Evolutionary conservation across 2,797 vertebrate species (phyloP).

Genomic region (Tapera naevia): DNA sequence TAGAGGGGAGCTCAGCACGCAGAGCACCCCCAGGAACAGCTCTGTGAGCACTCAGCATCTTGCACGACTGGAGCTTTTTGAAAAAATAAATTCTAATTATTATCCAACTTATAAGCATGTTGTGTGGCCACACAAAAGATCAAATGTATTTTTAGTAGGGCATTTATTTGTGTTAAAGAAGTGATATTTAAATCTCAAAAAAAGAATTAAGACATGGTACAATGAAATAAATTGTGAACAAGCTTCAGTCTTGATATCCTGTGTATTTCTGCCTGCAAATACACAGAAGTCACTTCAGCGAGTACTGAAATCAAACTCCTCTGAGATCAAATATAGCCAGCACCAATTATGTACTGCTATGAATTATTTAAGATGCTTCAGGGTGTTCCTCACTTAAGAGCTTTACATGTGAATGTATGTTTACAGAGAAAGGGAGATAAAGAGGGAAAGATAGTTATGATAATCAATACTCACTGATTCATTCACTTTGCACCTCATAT

Average conservation of each 20-base stretch:
- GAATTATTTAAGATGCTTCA: not conserved
- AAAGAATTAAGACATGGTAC: not conserved
- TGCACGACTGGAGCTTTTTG: not conserved
- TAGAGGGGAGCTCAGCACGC: not conserved
- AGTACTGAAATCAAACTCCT: not conserved
- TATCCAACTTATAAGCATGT: not conserved
- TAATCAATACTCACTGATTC: not conserved
- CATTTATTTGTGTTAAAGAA: not conserved
- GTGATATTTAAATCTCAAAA: not conserved
- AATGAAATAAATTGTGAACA: not conserved
- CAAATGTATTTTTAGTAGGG: not conserved
- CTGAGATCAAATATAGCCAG: not conserved
- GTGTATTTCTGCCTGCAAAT: not conserved
- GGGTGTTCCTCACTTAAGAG: not conserved
- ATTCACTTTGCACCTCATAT: not conserved
- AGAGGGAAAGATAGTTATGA: not conserved
- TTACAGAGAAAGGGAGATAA: not conserved
- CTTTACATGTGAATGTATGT: not conserved
- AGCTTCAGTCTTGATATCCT: not conserved
- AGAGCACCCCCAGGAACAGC: not conserved
- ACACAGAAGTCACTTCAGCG: not conserved
- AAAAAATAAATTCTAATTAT: not conserved
- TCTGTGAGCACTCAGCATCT: not conserved
- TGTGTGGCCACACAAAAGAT: not conserved
- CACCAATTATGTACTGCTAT: not conserved